Conservation (phyloP, 92 coral and sea anemone genomes). For the Montipora capitata region DNA sequence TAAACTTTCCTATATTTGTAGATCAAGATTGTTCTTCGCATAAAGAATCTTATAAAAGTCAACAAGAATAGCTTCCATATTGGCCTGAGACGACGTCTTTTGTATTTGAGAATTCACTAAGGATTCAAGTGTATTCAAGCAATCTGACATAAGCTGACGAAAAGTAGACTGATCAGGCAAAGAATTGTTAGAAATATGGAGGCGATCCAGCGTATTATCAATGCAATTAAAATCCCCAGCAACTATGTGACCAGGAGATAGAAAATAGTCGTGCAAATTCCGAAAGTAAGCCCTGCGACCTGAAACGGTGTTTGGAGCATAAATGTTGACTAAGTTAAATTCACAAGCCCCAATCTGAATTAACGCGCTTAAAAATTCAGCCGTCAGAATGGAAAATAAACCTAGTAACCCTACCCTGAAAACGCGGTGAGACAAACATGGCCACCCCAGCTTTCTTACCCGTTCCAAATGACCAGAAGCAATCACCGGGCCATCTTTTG, state of each 20-base stretch:
- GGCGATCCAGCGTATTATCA: background rate
- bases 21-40: too few species aligned
- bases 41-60: too few species aligned
- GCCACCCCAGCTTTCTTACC: too few species aligned
- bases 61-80: too few species aligned
- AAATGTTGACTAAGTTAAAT: background rate
- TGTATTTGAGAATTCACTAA: too few species aligned
- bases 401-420: too few species aligned
- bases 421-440: too few species aligned
- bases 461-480: background rate
- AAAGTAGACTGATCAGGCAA: background rate
- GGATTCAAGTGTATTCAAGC: too few species aligned
- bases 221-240: background rate
- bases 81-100: too few species aligned
- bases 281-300: background rate
- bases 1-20: too few species aligned
- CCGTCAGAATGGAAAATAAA: too few species aligned
- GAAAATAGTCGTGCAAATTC: background rate
- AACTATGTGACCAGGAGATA: background rate
- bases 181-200: background rate
- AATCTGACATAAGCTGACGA: too few species aligned
- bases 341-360: background rate
- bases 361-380: background rate
- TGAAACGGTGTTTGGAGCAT: background rate
- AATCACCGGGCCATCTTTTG: background rate